Percentiles rank a stretch among this genome's conserved stretches.
These are phyloP conservation scores for Simalia tracyae DNA, from an alignment of 2,797 vertebrate species.

Conservation along the genomic window DNA sequence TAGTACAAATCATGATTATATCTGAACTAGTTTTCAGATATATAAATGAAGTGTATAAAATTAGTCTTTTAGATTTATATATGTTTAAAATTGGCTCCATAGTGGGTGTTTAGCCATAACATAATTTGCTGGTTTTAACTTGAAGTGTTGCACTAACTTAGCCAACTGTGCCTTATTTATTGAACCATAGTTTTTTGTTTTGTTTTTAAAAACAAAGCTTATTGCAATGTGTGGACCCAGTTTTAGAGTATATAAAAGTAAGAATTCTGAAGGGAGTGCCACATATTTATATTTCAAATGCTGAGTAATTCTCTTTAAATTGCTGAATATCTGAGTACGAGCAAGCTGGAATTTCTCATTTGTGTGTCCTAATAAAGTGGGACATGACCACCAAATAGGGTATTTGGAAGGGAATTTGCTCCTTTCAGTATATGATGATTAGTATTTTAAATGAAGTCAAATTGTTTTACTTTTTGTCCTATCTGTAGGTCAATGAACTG, in stretches of 20 bases:
- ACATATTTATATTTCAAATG: not conserved
- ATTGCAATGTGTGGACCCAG: not conserved
- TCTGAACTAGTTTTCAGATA: not conserved
- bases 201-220: not conserved
- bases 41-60: not conserved
- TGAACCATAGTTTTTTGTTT: not conserved
- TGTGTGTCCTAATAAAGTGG: not conserved
- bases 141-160: not conserved
- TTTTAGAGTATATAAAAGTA: not conserved
- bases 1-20: not conserved
- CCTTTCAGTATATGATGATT: not conserved
- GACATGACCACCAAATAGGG: not conserved
- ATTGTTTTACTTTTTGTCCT: not conserved
- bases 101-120: not conserved
- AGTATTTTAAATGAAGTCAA: not conserved
- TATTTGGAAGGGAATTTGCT: not conserved
- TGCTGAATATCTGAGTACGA: not conserved
- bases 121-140: not conserved
- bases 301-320: not conserved
- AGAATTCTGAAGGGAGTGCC: not conserved
- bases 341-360: not conserved
- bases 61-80: not conserved
- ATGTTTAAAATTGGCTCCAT: not conserved
- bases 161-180: not conserved
- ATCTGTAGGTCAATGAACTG: slow-evolving; percentile 86